These are phyloP conservation scores for Lathronympha strigana DNA, from an alignment of 2,888 invertebrate genomes.

Conservation along the genomic window DNA sequence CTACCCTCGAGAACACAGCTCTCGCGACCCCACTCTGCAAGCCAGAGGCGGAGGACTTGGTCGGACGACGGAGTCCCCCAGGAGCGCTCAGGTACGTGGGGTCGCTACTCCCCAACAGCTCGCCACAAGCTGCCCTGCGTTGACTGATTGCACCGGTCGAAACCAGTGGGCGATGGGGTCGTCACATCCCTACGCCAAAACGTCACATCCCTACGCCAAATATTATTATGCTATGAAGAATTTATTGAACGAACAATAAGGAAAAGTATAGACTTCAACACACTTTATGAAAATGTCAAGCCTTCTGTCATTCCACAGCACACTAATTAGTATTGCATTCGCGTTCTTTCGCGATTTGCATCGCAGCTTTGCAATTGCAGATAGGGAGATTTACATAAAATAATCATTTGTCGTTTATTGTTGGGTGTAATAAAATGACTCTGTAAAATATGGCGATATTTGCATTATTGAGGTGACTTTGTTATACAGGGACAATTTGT, in stretches of 20 bases:
- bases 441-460: constrained; percentile 26
- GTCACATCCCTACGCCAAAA: no score
- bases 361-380: constrained; percentile 37
- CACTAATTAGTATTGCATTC: constrained; percentile 34
- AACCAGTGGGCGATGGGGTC: no score
- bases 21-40: no score
- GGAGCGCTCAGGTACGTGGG: no score
- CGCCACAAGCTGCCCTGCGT: no score
- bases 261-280: background rate
- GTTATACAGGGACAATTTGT: background rate
- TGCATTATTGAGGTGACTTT: constrained; percentile 4
- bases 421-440: constrained; percentile 31
- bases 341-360: constrained; percentile 23
- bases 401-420: constrained; percentile 33
- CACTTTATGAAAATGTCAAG: constrained; percentile 31
- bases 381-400: constrained; percentile 32
- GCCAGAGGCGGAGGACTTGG: no score
- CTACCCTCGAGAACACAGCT: no score
- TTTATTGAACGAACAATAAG: background rate
- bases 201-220: no score
- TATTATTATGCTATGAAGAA: background rate
- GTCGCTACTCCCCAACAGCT: no score
- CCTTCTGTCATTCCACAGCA: constrained; percentile 29
- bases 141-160: no score
- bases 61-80: no score